phyloP scores from a whole-genome alignment of 1,140 invertebrate species.

The Pomacea maculata region DNA sequence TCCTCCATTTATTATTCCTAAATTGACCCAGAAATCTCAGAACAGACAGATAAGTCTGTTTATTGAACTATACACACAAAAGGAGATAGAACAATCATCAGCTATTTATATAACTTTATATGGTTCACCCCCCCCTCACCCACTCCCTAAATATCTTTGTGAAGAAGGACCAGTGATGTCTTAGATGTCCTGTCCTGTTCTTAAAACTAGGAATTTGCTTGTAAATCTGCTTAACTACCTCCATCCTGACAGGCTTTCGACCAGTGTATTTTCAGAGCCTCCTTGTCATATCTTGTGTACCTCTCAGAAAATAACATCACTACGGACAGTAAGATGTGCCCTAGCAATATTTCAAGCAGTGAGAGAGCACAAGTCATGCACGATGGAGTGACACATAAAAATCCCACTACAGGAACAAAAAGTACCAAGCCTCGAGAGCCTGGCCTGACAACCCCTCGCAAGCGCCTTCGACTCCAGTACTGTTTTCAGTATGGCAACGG shows the following conservation, averaged over 20 bases:
- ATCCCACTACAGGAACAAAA: conserved; percentile 14
- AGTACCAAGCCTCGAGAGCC: conserved; percentile 30
- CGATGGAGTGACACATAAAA: too few relatives aligned
- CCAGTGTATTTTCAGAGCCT: not conserved
- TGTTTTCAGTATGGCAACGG: conserved; percentile 93
- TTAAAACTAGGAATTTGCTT: not conserved
- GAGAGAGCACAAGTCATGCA: too few relatives aligned
- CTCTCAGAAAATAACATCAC: too few relatives aligned
- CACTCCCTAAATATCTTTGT: not conserved
- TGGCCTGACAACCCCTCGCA: conserved; percentile 45
- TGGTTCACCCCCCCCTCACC: not conserved
- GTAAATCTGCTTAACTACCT: not conserved
- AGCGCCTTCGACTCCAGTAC: conserved; percentile 82
- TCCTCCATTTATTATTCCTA: not conserved
- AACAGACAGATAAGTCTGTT: not conserved
- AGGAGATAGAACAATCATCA: not conserved
- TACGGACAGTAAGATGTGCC: too few relatives aligned
- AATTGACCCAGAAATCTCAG: not conserved
- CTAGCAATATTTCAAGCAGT: too few relatives aligned
- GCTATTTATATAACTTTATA: not conserved
- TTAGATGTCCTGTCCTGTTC: too few relatives aligned
- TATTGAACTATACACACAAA: not conserved
- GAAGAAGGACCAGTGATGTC: too few relatives aligned
- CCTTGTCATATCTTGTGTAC: too few relatives aligned
- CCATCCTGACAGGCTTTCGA: not conserved